Evolutionary conservation across 2,797 vertebrate genomes (phyloP).

Genomic region (Sebastes cheni): DNA sequence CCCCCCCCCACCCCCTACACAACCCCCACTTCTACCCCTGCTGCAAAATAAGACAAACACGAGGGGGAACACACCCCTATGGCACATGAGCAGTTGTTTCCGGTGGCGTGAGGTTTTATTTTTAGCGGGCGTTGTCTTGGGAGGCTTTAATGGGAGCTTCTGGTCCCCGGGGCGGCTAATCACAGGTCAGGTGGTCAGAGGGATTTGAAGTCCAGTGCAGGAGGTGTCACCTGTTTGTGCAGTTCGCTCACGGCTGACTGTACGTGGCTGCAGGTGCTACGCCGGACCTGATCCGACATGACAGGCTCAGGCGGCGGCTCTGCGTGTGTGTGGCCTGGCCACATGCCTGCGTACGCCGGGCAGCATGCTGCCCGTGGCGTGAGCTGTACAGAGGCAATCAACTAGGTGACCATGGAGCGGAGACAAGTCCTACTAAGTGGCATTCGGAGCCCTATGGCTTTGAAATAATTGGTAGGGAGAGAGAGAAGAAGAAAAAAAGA

Average conservation of each 20-base stretch:
- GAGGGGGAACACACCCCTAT: conserved; percentile 28
- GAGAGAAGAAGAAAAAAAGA: conserved; percentile 41
- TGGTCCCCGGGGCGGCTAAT: conserved; percentile 53
- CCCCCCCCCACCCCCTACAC: background rate
- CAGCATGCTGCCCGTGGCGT: conserved; percentile 81
- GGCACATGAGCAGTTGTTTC: conserved; percentile 31
- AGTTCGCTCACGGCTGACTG: conserved; percentile 70
- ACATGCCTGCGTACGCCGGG: conserved; percentile 70
- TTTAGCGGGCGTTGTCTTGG: conserved; percentile 55
- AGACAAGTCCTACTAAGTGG: conserved; percentile 90
- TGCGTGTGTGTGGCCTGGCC: conserved; percentile 78
- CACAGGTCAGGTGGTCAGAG: conserved; percentile 59
- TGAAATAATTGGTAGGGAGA: conserved; percentile 91
- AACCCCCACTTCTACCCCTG: conserved; percentile 38
- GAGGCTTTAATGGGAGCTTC: conserved; percentile 40
- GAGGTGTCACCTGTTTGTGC: conserved; percentile 90
- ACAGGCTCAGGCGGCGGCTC: conserved; percentile 88
- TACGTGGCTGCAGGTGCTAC: conserved; percentile 88
- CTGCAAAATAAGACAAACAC: conserved; percentile 45
- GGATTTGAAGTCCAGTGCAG: conserved; percentile 41
- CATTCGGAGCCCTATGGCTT: conserved; percentile 90
- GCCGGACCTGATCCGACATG: conserved; percentile 86
- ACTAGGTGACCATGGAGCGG: conserved; percentile 86
- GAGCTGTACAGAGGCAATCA: conserved; percentile 84
- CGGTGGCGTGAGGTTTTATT: conserved; percentile 61